Base-by-base conservation (phyloP, 2,797 vertebrate genomes). In the Zalophus californianus region DNA sequence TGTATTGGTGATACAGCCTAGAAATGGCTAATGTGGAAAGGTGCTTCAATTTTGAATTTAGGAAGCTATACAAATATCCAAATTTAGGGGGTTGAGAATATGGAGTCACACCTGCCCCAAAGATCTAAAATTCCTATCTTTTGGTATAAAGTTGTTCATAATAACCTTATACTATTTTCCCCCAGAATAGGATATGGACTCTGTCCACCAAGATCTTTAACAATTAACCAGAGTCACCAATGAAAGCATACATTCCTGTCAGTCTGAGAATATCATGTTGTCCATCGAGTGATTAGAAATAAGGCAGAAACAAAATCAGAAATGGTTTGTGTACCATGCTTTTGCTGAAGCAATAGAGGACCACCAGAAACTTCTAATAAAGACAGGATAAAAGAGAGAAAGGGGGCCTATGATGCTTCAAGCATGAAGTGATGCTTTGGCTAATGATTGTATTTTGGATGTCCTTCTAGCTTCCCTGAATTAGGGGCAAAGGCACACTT, bases 291-390 rank as follows among this genome's bases (percentile, higher is more conserved):
- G 29, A 66, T 50, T 44, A 72, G 41, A 84, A 86, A 87, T 2
- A 8, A 90, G 16, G 13, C 48, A 86, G 41, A 90, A 94, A 25
- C 3, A 66, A 52, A 64, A 86, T 48, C 44, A 91, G 25, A 86
- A 92, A 84, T n/a, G 13, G 5, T 13, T 18, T 75, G 10, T n/a
- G 6, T 41, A 16, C 29, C 35, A 64, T 23, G 4, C 21, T 85
- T 62, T 66, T 80, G 29, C 44, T 79, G 25, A 86, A 78, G 10
- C 27, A 44, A 78, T 4, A 70, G 5, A 32, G 44, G 38, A 77
- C 32, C 38, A 84, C 13, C 8, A 86, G 54, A 50, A 56, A 5
- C 6, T 64, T 94, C 27, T 66, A 93, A 82, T 8, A 23, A 3
- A 54, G 13, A 85, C 9, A 1, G 5, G 5, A 60, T 72, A 48